Base-by-base conservation (phyloP, 2,113 vertebrate species). In the Alosa alosa region DNA sequence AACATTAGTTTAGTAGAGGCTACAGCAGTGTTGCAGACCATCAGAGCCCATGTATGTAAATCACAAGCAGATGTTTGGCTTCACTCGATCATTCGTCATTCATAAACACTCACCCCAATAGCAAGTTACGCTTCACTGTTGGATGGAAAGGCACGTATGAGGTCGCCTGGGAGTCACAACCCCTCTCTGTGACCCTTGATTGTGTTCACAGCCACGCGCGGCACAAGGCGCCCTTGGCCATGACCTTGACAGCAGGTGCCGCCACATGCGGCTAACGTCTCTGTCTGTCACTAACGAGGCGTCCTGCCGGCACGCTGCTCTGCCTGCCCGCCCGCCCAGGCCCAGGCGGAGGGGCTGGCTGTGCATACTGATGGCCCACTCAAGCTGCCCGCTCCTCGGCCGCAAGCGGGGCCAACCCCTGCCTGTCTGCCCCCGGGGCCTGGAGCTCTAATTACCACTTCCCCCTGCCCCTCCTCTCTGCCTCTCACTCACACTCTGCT, bases 211-310 rank as follows among this genome's bases (percentile, higher is more conserved):
- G 84, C 49, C 18, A 15, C 46, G 17, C 47, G 11, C 64, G 31
- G 68, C 15, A 10, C 47, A 47, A 20, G 11, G 17, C 15, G 83
- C 52, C 84, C 84, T 85, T 85, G 84, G 50, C 68, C 68, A 39
- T 75, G 46, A 85, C 84, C 78, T 50, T 81, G 84, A 52, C 84
- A 47, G 78, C 84, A 81, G 72, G 72, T 78, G 72, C 72, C 36
- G 36, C 72, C 72, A 39, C 72, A 39, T 15, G 72, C 31, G 31
- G 72, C 72, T 78, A 78, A 78, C 72, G 72, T 78, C 84, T 78
- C 18, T 60, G 25, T 85, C 49, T 50, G 31, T 22, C 22, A 46
- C 50, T 81, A 85, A 85, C 78, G 68, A 85, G 47, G 45, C 49
- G 46, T 85, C 90, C 88, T 78, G 72, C 72, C 36, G 11, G 11